Evolutionary conservation across 1,140 invertebrate species (phyloP).

Genomic region (Bombus cullumanus): DNA sequence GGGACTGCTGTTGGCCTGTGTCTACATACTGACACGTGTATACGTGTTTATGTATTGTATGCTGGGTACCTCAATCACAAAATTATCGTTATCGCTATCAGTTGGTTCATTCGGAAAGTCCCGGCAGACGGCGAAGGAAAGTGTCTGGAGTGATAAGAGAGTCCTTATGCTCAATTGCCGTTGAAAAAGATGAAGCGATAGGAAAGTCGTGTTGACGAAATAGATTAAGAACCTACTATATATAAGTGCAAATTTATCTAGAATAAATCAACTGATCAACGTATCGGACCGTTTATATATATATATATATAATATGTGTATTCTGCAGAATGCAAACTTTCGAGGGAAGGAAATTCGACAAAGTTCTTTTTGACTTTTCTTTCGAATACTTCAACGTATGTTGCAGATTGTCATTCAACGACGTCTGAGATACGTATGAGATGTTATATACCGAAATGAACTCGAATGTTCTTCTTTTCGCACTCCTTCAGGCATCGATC

Average conservation of each 20-base stretch:
- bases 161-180: not conserved
- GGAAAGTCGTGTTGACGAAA: not conserved
- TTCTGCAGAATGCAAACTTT: too few relatives aligned
- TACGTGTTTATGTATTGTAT: not conserved
- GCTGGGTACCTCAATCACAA: not conserved
- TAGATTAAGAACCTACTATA: not conserved
- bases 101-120: constrained; percentile 2
- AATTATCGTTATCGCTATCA: constrained; percentile 16
- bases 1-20: not conserved
- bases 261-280: not conserved
- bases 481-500: too few relatives aligned
- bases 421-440: too few relatives aligned
- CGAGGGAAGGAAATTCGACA: too few relatives aligned
- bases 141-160: constrained; percentile 38
- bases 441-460: too few relatives aligned
- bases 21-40: not conserved
- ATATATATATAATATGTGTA: too few relatives aligned
- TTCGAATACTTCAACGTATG: too few relatives aligned
- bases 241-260: not conserved
- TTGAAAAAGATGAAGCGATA: not conserved
- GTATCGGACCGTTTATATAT: not conserved
- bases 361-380: too few relatives aligned
- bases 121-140: constrained; percentile 34
- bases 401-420: too few relatives aligned
- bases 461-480: too few relatives aligned